These are phyloP conservation scores for Brenthis hecate DNA, from an alignment of 2,888 invertebrate species.

Conservation along the genomic window DNA sequence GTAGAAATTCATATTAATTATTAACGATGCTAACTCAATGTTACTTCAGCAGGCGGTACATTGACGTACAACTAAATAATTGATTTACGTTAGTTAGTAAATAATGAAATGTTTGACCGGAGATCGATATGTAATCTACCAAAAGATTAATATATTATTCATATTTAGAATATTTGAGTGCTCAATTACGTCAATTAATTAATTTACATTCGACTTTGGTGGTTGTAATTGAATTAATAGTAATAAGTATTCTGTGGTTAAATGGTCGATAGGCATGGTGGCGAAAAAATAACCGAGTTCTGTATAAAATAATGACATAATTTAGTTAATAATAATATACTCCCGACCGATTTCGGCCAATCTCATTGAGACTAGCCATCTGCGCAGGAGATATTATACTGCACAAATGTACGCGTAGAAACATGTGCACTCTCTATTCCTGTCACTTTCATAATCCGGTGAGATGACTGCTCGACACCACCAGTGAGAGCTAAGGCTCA, in stretches of 20 bases:
- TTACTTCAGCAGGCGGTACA: conserved; percentile 6
- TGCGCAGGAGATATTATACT: too few relatives aligned
- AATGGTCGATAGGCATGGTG: too few relatives aligned
- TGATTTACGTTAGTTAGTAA: conserved; percentile 2
- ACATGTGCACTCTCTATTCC: too few relatives aligned
- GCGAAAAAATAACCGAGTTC: too few relatives aligned
- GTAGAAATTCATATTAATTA: neutral
- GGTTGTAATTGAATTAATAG: conserved; percentile 1
- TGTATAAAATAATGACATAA: too few relatives aligned
- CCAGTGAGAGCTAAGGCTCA: too few relatives aligned
- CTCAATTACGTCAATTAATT: conserved; percentile 5
- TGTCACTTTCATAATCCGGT: too few relatives aligned
- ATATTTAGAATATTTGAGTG: conserved; percentile 2
- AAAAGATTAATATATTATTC: neutral
- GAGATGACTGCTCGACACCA: too few relatives aligned
- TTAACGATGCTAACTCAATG: neutral
- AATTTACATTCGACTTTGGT: conserved; percentile 1
- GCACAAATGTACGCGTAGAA: too few relatives aligned
- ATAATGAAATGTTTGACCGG: conserved; percentile 2
- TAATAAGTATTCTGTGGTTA: neutral
- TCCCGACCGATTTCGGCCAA: too few relatives aligned
- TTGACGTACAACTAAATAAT: conserved; percentile 14
- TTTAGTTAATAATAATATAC: too few relatives aligned
- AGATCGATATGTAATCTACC: conserved; percentile 1
- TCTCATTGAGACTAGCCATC: too few relatives aligned